Base-by-base conservation (phyloP, 1,140 invertebrate species). In the Melipona quadrifasciata region DNA sequence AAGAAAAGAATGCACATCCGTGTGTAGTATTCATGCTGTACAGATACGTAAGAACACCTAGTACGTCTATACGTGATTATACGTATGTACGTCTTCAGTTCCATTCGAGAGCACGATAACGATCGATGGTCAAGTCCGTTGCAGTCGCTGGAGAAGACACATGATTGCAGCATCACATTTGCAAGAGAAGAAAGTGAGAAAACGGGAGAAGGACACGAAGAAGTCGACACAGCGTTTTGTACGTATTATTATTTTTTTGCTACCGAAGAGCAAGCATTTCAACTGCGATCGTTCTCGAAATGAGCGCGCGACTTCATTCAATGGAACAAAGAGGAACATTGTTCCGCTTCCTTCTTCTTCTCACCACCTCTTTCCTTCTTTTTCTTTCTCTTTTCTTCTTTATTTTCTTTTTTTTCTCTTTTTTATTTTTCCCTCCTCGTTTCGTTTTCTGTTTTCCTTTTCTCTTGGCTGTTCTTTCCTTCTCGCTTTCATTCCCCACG, bases 161-260 rank as follows among this genome's bases (percentile, higher is more conserved):
- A 0, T 47, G 8, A 47, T 47, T 47, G 39, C 39, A 11, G 39
- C 61, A 55, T 70, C 58, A 77, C 68, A 70, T 53, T 53, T 31
- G 4, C 24, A 67, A 73, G 21, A 47, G 27, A 57, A 55, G 17
- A 57, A 8, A 39, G 5, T 14, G 1, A 5, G 11, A 70, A 5
- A 70, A 31, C 24, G 11, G 55, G n/a, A 55, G 27, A 27, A 8
- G 19, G 21, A 31, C 39, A 75, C 1, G 11, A 31, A 67, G 53
- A 68, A 2, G 34, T 73, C 58, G 27, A 55, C 21, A 39, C 55
- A 47, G 53, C 75, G 61, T 65, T 12, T 14, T 61, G 71, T 80
- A 74, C 10, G 61, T 81, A 81, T 75, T 85, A 81, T 74, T 72
- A 47, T 74, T 80, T 81, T 80, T 31, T 72, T 58, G 34, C 58